Evolutionary conservation across 2,113 vertebrate species (phyloP).

Genomic region (Aix galericulata): DNA sequence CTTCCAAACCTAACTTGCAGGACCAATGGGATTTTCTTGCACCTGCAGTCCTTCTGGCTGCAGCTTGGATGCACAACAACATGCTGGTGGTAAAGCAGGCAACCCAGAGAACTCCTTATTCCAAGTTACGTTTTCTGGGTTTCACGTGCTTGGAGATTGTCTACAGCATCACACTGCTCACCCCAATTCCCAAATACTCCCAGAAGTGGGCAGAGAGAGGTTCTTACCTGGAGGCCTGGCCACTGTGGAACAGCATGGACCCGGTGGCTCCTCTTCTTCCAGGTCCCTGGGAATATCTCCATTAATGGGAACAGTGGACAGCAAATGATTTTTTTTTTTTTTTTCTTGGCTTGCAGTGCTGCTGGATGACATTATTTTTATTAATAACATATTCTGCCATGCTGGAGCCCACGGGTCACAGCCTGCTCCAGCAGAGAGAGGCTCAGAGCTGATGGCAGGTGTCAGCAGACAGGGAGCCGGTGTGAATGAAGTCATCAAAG

Average conservation of each 20-base stretch:
- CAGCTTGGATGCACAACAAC: not conserved
- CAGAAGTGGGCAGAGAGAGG: not conserved
- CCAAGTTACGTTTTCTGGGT: not conserved
- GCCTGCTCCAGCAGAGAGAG: not conserved
- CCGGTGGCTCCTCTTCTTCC: not conserved
- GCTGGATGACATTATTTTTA: not conserved
- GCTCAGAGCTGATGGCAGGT: constrained; percentile 14
- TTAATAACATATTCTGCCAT: constrained; percentile 5
- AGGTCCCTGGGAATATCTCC: not conserved
- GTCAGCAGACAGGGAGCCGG: not conserved
- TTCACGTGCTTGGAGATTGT: not conserved
- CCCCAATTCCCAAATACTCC: not conserved
- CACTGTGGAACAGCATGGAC: not conserved
- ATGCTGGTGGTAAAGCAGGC: not conserved
- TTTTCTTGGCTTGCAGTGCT: not conserved
- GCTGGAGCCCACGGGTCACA: not conserved
- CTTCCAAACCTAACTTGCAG: not conserved
- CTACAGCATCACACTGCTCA: not conserved
- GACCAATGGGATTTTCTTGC: not conserved
- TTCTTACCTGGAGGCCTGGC: not conserved
- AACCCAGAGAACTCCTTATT: not conserved
- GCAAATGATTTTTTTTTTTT: not conserved
- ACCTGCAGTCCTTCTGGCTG: not conserved
- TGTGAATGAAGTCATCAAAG: constrained; percentile 43
- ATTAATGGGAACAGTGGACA: not conserved